Evolutionary conservation across 2,888 invertebrate genomes (phyloP).

Genomic region (Arctia plantaginis): DNA sequence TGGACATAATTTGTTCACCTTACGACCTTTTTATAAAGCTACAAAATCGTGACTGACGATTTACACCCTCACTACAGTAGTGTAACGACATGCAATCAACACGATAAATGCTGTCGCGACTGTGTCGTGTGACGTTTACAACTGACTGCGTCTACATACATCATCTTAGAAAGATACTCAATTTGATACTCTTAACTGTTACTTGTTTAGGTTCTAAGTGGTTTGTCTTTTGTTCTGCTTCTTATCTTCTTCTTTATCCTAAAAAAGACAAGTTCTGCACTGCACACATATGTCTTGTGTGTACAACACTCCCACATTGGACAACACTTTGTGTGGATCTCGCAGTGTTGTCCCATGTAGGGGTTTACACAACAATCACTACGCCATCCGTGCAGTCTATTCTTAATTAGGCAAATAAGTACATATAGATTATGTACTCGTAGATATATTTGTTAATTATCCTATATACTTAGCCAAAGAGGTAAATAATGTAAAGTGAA

Average conservation of each 20-base stretch:
- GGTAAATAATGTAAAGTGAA: not conserved
- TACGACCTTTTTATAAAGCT: not conserved
- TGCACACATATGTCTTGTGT: no score
- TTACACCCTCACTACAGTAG: slow-evolving; percentile 15
- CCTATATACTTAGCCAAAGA: not conserved
- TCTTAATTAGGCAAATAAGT: not conserved
- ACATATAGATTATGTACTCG: not conserved
- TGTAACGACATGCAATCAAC: slow-evolving; percentile 30
- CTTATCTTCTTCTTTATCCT: no score
- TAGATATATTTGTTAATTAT: not conserved
- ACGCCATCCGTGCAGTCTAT: no score
- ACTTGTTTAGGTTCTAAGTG: slow-evolving; percentile 39
- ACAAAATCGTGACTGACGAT: not conserved
- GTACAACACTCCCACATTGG: no score
- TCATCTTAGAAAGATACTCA: slow-evolving; percentile 74
- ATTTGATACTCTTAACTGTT: slow-evolving; percentile 66
- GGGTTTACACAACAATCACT: no score
- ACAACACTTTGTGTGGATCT: no score
- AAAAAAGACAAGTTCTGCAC: no score
- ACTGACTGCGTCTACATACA: slow-evolving; percentile 71
- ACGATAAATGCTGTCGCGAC: slow-evolving; percentile 51
- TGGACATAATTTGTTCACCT: not conserved
- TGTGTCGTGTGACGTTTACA: slow-evolving; percentile 61
- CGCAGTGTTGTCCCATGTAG: no score
- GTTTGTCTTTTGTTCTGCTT: no score